Conservation (phyloP, 2,113 vertebrate species). For the Aspiorhynchus laticeps region DNA sequence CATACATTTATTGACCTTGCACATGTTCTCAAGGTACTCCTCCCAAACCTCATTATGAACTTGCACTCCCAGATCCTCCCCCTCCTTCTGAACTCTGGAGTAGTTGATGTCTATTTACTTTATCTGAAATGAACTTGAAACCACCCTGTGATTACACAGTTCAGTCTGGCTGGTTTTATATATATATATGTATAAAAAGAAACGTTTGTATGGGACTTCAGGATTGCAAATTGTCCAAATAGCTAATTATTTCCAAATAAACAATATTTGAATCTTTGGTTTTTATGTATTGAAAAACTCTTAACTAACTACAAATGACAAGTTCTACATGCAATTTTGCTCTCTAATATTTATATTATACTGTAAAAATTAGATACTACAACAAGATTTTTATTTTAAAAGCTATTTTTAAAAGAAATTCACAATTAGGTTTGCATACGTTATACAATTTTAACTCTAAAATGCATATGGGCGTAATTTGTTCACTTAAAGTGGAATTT, state of each 20-base stretch:
- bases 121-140: background rate
- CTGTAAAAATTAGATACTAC: background rate
- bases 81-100: background rate
- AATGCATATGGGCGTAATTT: background rate
- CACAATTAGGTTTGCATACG: background rate
- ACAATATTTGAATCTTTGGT: background rate
- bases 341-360: background rate
- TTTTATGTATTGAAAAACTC: background rate
- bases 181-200: too few species aligned
- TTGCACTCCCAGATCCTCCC: background rate
- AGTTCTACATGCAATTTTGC: background rate
- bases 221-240: too few species aligned
- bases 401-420: background rate
- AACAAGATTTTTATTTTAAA: background rate
- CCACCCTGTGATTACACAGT: background rate
- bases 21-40: background rate
- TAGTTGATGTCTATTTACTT: constrained; percentile 21
- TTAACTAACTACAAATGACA: background rate
- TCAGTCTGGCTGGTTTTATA: background rate
- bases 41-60: constrained; percentile 7
- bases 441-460: background rate
- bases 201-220: background rate
- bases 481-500: background rate
- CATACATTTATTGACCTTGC: constrained; percentile 5
- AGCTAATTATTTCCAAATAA: background rate